phyloP scores from a whole-genome alignment of 1,140 invertebrate species.

The Leptoteleia sp. region DNA sequence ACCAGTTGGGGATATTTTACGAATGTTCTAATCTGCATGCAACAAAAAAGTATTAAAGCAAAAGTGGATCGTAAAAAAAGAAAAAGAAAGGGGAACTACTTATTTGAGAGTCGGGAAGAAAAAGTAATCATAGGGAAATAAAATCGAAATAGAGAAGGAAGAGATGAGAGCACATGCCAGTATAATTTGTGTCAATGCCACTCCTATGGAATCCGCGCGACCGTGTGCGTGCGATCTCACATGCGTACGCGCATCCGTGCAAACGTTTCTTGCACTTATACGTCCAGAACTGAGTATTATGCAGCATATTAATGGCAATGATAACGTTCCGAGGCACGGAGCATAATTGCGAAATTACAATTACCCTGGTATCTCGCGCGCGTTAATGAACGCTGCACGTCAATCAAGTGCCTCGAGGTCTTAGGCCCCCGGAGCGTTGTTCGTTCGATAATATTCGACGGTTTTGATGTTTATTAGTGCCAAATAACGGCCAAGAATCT shows the following conservation, averaged over 20 bases:
- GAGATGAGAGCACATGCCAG: slow-evolving; percentile 15
- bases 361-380: slow-evolving; percentile 54
- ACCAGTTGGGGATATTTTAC: neutral
- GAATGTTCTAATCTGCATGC: neutral
- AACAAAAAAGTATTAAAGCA: slow-evolving; percentile 3
- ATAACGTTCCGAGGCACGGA: slow-evolving; percentile 61
- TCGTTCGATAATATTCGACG: slow-evolving; percentile 46
- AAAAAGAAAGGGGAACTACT: neutral
- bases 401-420: slow-evolving; percentile 49
- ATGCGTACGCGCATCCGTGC: slow-evolving; percentile 19
- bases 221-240: slow-evolving; percentile 18
- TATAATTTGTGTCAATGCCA: slow-evolving; percentile 71
- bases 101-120: slow-evolving; percentile 17
- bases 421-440: slow-evolving; percentile 22
- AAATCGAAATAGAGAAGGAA: slow-evolving; percentile 12
- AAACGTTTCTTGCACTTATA: slow-evolving; percentile 59
- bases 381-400: slow-evolving; percentile 55
- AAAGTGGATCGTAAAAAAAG: no score
- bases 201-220: slow-evolving; percentile 56
- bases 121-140: slow-evolving; percentile 26
- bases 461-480: slow-evolving; percentile 50
- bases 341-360: slow-evolving; percentile 68
- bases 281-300: slow-evolving; percentile 39
- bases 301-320: slow-evolving; percentile 63
- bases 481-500: slow-evolving; percentile 48